A percentile compares a stretch with the other conserved stretches of the same genome.
These are phyloP conservation scores for Muscicapa adusta DNA, from an alignment of 2,113 vertebrate genomes.

Conservation along the genomic window DNA sequence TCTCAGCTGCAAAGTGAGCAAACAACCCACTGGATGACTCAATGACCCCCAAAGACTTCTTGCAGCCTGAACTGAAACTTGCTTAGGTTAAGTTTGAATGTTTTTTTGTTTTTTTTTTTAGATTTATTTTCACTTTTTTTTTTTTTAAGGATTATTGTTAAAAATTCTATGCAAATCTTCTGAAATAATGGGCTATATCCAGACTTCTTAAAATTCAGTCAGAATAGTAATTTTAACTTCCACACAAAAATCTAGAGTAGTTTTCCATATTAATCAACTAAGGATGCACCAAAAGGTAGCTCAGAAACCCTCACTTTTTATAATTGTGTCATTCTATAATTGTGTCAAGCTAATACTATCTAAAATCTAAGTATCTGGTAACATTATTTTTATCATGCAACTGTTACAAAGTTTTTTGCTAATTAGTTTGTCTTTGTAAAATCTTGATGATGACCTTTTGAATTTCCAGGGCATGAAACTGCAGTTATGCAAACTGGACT, in stretches of 20 bases:
- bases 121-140: neutral
- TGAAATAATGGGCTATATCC: neutral
- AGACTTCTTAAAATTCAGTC: neutral
- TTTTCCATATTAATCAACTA: neutral
- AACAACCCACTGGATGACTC: neutral
- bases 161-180: neutral
- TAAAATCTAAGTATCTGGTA: neutral
- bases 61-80: neutral
- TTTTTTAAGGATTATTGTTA: neutral
- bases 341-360: neutral
- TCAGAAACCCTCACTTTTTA: neutral
- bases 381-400: neutral
- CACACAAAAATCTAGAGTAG: neutral
- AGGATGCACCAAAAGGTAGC: neutral
- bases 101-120: accelerated
- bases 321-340: neutral
- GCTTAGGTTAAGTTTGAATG: neutral
- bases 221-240: neutral
- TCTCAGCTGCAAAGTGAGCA: neutral
- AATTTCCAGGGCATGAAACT: neutral
- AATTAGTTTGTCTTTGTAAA: neutral
- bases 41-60: neutral
- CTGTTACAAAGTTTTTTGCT: neutral
- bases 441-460: neutral
- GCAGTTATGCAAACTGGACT: neutral